Evolutionary conservation across 2,797 vertebrate genomes (phyloP), one percentile per base, ranked within the genome.

Genomic region (Hydrolagus colliei): DNA sequence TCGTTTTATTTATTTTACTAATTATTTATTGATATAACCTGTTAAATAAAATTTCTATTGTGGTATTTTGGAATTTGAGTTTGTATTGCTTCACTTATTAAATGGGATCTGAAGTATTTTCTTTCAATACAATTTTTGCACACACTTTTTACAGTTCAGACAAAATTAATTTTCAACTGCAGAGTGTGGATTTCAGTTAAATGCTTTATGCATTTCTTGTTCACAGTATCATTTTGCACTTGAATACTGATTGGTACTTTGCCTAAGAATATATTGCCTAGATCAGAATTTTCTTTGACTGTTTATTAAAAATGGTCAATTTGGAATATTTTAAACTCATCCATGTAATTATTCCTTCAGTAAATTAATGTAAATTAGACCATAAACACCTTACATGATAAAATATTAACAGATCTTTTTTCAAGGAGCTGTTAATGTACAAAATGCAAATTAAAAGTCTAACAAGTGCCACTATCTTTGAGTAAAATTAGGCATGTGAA

Each of bases 171-270:
- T 84, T 84, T 84, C 65, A 52, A 4, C 62, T 63, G 12, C 7
- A 68, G 32, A 35, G 16, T 52, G 79, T 84, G 79, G 32, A 84
- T 32, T 84, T 84, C 65, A 84, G 68, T 84, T 41, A 5, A 84
- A 84, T 84, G 65, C 41, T 84, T 82, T 71, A 84, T 84, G 65
- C 65, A 84, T 68, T 71, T 52, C 27, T 20, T 84, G 79, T 84
- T 84, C 11, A 84, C 35, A 67, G 63, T 41, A 35, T 84, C 79
- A 71, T 71, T 84, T 82, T 84, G n/a, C 18, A 71, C 35, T 71
- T 84, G 79, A 84, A 68, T 4, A 35, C 79, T 84, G 79, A 84
- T 84, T 84, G 71, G 71, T 71, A 67, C 32, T 71, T 35, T 67
- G 32, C 32, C n/a, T 16, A 35, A 27, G 52, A 84, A 71, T 84